Base-by-base conservation (phyloP, 1,140 invertebrate species). In the Sesamia nonagrioides region DNA sequence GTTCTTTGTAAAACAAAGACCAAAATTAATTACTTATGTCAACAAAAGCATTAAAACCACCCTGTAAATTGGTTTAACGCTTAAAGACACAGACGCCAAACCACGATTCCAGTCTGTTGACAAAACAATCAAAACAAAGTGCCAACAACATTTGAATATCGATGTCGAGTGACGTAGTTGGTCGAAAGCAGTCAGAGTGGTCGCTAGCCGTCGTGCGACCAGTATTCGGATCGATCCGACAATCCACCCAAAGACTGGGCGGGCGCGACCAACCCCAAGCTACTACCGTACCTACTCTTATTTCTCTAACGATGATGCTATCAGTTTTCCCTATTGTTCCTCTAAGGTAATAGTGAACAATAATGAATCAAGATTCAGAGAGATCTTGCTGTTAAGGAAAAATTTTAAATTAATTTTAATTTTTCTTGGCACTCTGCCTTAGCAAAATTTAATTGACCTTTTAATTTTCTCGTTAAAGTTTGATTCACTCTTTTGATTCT, bases 251-350 rank as follows among this genome's bases (percentile, higher is more conserved):
- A 56, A 11, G 33, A 13, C 73, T 21, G 58, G 77, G 78, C 73
- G 77, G 79, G 79, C 18, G 73, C 76, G 50, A 45, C 78, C 37
- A 69, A 72, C 79, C 74, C 56, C 45, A 15, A 52, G 69, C 27
- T 71, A 45, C 69, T 35, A 27, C 73, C 50, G 72, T 72, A 80
- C 50, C 63, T 72, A 80, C 77, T 66, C 71, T 58, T 74, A 76
- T 76, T 68, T 61, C 76, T 83, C 77, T 37, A 58, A 74, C 75
- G 56, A 63, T 45, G 42, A 74, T 73, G 71, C 75, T 78, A 74
- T 79, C 63, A 82, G 42, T 33, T 37, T 48, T 9, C 35, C 17
- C 13, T 40, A 73, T 73, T 73, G 71, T 73, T 73, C 45, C 7
- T 8, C 27, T 52, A 54, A 11, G 11, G 40, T 33, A 42, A n/a